Evolutionary conservation across 2,797 vertebrate genomes (phyloP).

Genomic region (Myripristis murdjan): DNA sequence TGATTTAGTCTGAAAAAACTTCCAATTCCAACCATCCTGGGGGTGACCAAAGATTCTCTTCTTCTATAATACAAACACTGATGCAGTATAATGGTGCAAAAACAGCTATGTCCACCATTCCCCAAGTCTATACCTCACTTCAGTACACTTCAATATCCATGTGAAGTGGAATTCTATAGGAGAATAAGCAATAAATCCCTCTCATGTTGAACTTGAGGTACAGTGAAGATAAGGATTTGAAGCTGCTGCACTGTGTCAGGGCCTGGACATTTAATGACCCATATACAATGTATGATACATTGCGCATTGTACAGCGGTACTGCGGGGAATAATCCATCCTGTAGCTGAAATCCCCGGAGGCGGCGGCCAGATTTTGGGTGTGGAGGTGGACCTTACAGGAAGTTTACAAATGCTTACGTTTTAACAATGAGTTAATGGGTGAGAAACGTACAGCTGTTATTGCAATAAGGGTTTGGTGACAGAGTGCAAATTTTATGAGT

Average conservation of each 20-base stretch:
- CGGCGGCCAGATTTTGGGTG: slow-evolving; percentile 4
- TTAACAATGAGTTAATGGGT: neutral
- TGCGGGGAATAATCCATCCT: neutral
- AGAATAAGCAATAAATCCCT: neutral
- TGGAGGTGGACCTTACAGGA: slow-evolving; percentile 1
- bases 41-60: neutral
- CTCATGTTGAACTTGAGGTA: neutral
- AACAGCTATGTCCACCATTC: neutral
- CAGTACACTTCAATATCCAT: no score
- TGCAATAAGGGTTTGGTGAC: slow-evolving; percentile 8
- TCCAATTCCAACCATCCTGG: neutral
- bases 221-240: neutral
- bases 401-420: neutral
- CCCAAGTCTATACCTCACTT: neutral
- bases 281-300: neutral
- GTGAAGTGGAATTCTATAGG: neutral
- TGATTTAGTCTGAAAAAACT: neutral
- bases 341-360: neutral
- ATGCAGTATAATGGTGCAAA: neutral
- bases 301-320: neutral
- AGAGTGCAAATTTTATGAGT: slow-evolving; percentile 1
- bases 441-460: neutral
- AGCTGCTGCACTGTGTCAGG: neutral
- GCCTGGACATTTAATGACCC: neutral
- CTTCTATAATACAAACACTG: slow-evolving; percentile 1